Conservation (phyloP, 2,888 invertebrate species). For the Pachycephus smyrnensis region DNA sequence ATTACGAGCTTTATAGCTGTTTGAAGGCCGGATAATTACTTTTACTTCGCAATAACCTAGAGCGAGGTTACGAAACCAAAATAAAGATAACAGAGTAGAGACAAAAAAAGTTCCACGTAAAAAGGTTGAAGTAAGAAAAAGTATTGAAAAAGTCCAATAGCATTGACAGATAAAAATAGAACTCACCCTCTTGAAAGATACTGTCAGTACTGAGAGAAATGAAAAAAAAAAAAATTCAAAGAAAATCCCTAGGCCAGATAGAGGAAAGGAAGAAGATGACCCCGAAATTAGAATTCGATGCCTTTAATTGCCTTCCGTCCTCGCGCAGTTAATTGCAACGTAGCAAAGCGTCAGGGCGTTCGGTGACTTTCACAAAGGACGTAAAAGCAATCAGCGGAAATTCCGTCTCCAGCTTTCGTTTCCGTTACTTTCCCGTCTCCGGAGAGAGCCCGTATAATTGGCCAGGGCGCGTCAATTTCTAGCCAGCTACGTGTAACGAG, state of each 20-base stretch:
- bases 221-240: neutral
- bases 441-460: slow-evolving; percentile 32
- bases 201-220: neutral
- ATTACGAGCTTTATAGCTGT: neutral
- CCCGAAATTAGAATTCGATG: slow-evolving; percentile 4
- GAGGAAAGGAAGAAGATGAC: neutral
- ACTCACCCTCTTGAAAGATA: neutral
- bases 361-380: neutral
- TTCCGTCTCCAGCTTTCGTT: slow-evolving; percentile 25
- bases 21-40: neutral
- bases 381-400: slow-evolving; percentile 30
- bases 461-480: slow-evolving; percentile 32
- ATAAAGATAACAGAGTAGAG: neutral
- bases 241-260: neutral
- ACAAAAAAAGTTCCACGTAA: neutral
- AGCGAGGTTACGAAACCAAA: neutral
- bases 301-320: neutral
- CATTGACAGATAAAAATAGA: neutral
- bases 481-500: slow-evolving; percentile 33
- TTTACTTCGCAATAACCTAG: neutral
- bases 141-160: neutral
- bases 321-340: neutral
- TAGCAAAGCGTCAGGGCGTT: neutral
- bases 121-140: neutral
- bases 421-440: slow-evolving; percentile 6